Evolutionary conservation across 2,888 invertebrate genomes (phyloP), one percentile per base, ranked within the genome.

Genomic region (Nymphalis urticae): DNA sequence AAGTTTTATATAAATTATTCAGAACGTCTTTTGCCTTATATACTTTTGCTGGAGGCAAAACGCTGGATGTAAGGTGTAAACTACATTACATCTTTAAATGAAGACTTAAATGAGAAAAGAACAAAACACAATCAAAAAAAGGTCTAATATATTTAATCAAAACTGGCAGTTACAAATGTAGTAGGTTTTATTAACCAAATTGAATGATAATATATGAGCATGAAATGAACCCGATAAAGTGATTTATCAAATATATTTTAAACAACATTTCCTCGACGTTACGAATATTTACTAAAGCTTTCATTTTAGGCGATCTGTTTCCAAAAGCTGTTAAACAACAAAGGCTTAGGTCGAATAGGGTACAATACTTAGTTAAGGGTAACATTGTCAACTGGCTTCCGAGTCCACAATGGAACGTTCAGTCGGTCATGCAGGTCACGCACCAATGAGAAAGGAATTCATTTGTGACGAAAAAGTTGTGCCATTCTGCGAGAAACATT

Each of bases 391-490:
- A 48, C 60, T 16, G 65, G 51, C 58, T 60, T 62, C 48, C 59
- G 53, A 48, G 58, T 61, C 50, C 61, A 72, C 72, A 74, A 73
- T 70, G 50, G 68, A 71, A 56, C 59, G 66, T 59, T 62, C 62
- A 68, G 48, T 65, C 71, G 58, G 56, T 69, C 78, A 86, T 85
- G 83, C 85, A 72, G 77, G 80, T 80, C 83, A 83, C 83, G 85
- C 76, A 75, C 76, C 66, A 62, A 74, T 67, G 67, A 79, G 79
- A 82, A 85, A 85, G 75, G 83, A 83, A 85, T 84, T 84, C 85
- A 85, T 84, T 86, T 85, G 84, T 83, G 80, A 77, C 80, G 82
- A 80, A 83, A 86, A 75, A 77, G 72, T 74, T 73, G 68, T 32
- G 68, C 58, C 66, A 56, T 68, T 68, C 61, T n/a, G 62, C 54